Conservation (phyloP, 2,113 vertebrate genomes). For the Apeltes quadracus region DNA sequence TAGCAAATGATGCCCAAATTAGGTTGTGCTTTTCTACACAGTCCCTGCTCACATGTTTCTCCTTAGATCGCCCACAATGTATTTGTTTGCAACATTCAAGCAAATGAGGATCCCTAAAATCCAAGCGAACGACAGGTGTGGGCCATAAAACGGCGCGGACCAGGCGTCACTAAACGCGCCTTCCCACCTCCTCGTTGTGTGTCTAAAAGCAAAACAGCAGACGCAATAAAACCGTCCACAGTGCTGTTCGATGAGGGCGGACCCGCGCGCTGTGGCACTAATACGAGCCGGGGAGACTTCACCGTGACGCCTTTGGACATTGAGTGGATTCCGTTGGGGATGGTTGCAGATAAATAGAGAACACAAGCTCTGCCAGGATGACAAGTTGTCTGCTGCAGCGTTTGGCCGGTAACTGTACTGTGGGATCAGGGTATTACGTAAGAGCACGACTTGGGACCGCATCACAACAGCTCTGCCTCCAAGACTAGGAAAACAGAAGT, state of each 20-base stretch:
- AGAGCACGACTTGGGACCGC: slow-evolving; percentile 23
- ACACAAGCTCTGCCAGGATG: slow-evolving; percentile 16
- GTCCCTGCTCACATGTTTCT: not conserved
- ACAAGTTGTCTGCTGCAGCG: slow-evolving; percentile 34
- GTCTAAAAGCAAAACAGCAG: slow-evolving; percentile 3
- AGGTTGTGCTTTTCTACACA: not conserved
- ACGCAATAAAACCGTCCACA: slow-evolving; percentile 21
- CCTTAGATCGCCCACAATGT: not conserved
- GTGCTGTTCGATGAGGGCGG: slow-evolving; percentile 36
- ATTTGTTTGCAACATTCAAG: not conserved
- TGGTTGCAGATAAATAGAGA: not conserved
- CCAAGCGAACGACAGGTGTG: not conserved
- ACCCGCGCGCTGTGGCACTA: slow-evolving; percentile 13
- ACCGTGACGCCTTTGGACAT: not conserved
- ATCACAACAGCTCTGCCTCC: slow-evolving; percentile 9
- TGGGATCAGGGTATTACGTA: slow-evolving; percentile 54
- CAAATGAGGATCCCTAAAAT: slow-evolving; percentile 4
- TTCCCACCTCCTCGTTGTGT: slow-evolving; percentile 39
- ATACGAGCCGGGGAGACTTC: slow-evolving; percentile 1
- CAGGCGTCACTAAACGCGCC: not conserved
- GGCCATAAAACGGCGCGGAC: slow-evolving; percentile 23
- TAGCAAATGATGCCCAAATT: not conserved
- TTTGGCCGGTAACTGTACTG: slow-evolving; percentile 13
- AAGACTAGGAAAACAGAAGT: not conserved
- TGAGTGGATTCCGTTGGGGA: no score